Conservation (phyloP, 92 coral and sea anemone genomes). For the Scolanthus callimorphus region DNA sequence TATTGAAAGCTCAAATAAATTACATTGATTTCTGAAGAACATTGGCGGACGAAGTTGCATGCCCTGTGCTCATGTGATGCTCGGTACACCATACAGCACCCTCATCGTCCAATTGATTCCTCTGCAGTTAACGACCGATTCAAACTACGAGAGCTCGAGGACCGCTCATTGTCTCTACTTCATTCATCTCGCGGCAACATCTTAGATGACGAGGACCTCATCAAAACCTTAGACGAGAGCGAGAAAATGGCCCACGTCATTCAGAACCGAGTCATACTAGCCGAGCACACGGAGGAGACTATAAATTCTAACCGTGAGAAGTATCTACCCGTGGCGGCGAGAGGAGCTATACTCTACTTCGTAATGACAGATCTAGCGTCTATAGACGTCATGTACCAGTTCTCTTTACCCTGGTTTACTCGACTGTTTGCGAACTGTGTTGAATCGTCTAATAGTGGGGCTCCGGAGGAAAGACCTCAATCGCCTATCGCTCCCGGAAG, state of each 20-base stretch:
- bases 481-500: conserved; percentile 87
- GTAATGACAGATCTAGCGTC: conserved; percentile 76
- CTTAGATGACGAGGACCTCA: conserved; percentile 90
- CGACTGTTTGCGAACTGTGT: conserved; percentile 76
- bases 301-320: conserved; percentile 75
- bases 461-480: conserved; percentile 36
- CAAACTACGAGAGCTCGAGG: conserved; percentile 84
- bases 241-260: conserved; percentile 87
- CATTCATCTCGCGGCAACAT: conserved; percentile 89
- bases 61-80: no score
- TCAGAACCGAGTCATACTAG: conserved; percentile 78
- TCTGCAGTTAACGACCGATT: conserved; percentile 70
- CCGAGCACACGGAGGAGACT: conserved; percentile 74
- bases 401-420: conserved; percentile 89
- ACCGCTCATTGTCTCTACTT: conserved; percentile 74
- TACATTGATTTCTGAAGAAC: no score
- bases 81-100: no score
- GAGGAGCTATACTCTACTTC: conserved; percentile 92
- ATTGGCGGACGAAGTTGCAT: no score
- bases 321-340: conserved; percentile 84
- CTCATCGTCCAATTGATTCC: no score
- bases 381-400: conserved; percentile 95
- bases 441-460: conserved; percentile 44
- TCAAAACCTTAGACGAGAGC: conserved; percentile 87
- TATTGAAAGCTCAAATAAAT: no score